Conservation (phyloP, 2,113 vertebrate genomes). For the Prietella phreatophila region DNA sequence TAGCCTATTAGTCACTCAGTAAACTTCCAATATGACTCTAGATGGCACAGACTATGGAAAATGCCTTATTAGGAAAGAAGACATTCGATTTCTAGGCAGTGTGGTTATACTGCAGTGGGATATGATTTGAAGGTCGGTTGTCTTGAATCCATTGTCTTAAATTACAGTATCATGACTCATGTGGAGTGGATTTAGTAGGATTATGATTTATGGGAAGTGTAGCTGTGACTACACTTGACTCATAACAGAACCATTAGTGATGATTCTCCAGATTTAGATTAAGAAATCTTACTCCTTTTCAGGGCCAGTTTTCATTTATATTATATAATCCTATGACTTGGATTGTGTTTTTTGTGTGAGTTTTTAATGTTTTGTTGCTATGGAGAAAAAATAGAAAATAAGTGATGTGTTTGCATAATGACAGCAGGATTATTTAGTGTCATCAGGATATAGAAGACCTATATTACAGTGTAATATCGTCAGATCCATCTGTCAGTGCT, state of each 20-base stretch:
- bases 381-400: not conserved
- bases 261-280: not conserved
- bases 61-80: not conserved
- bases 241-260: not conserved
- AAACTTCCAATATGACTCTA: not conserved
- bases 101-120: not conserved
- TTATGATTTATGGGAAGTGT: conserved; percentile 4
- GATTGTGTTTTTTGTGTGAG: not conserved
- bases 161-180: not conserved
- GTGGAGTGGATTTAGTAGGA: not conserved
- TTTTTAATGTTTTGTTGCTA: not conserved
- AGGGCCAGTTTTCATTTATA: not conserved
- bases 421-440: not conserved
- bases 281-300: not conserved
- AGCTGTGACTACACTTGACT: not conserved
- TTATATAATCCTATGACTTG: not conserved
- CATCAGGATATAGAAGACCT: not conserved
- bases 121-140: not conserved
- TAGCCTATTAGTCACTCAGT: not conserved
- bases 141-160: not conserved
- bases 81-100: not conserved
- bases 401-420: not conserved
- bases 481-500: not conserved
- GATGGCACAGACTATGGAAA: not conserved
- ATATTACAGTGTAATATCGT: not conserved